Evolutionary conservation across 2,888 invertebrate species (phyloP), one percentile per base, ranked within the genome.

Genomic region (Notocelia uddmanniana): DNA sequence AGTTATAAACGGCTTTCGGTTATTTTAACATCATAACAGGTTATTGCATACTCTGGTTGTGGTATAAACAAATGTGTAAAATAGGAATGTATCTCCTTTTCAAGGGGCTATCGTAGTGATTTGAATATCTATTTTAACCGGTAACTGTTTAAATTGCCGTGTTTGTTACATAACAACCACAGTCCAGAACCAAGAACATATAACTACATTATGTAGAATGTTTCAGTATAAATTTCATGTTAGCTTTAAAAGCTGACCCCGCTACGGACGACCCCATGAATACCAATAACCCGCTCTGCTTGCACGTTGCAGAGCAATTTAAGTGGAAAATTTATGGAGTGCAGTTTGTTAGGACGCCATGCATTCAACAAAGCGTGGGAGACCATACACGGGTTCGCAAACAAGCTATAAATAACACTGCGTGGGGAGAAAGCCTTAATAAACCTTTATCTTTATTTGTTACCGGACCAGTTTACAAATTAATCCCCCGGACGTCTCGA

Each of bases 361-460:
- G 54, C 59, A 63, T 67, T 45, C 52, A 21, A 59, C 59, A 41
- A 54, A 68, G 64, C 59, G 72, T 64, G 73, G 68, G 64, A 73
- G 64, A 52, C 62, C 41, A 58, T 60, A 59, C 64, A 59, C 23
- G 64, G 69, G 55, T 62, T 62, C 55, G 62, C 60, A 68, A 72
- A 72, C 68, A 68, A 34, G 60, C 68, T 57, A 68, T 72, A 72
- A 72, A 72, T 72, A 72, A 72, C 58, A 37, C 50, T 71, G 68
- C 68, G 72, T 62, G 72, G 62, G 72, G 55, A 48, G 37, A 59
- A 23, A 67, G 60, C 72, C 62, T 66, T 68, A 72, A 72, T 68
- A 48, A 62, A 55, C 67, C 45, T 55, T 58, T 55, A 59, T 62
- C 55, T 72, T 60, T 62, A 68, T 72, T 66, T 66, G 50, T 52